These are phyloP conservation scores for Eublepharis macularius DNA, from an alignment of 2,113 vertebrate genomes.

Conservation along the genomic window DNA sequence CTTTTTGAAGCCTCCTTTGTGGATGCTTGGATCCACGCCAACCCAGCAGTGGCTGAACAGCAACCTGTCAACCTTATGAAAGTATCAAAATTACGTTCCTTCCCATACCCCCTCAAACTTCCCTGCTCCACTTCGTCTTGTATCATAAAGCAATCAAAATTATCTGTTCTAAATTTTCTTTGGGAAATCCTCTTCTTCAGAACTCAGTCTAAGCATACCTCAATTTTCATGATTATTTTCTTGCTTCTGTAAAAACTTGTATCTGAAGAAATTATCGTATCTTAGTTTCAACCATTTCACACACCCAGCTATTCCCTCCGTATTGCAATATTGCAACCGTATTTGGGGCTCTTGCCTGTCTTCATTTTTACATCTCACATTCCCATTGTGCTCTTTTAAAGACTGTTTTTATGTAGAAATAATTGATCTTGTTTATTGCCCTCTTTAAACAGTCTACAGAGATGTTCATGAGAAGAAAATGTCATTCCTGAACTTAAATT, in stretches of 20 bases:
- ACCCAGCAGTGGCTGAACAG: conserved; percentile 54
- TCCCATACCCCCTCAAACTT: background rate
- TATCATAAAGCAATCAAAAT: conserved; percentile 70
- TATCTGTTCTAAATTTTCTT: conserved; percentile 54
- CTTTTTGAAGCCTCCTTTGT: no score
- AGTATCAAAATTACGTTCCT: conserved; percentile 66
- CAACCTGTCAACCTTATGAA: conserved; percentile 64
- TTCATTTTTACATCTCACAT: conserved; percentile 64
- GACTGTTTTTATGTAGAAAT: conserved; percentile 67
- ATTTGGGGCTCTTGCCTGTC: conserved; percentile 58
- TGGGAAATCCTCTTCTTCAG: conserved; percentile 70
- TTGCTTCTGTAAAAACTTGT: conserved; percentile 66
- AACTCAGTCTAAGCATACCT: conserved; percentile 58
- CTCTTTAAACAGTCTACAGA: conserved; percentile 63
- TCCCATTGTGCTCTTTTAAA: conserved; percentile 69
- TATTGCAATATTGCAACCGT: conserved; percentile 58
- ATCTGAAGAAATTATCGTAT: conserved; percentile 56
- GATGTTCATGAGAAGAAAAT: conserved; percentile 54
- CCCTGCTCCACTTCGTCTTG: conserved; percentile 66
- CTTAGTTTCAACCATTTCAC: conserved; percentile 40
- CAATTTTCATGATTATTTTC: conserved; percentile 73
- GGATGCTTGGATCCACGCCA: no score
- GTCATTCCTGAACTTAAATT: conserved; percentile 69
- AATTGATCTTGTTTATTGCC: conserved; percentile 56
- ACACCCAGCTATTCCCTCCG: conserved; percentile 61